These are phyloP conservation scores for Hydractinia symbiolongicarpus DNA, from an alignment of 30 jellyfish, hydroid and myxozoan genomes.

Conservation along the genomic window DNA sequence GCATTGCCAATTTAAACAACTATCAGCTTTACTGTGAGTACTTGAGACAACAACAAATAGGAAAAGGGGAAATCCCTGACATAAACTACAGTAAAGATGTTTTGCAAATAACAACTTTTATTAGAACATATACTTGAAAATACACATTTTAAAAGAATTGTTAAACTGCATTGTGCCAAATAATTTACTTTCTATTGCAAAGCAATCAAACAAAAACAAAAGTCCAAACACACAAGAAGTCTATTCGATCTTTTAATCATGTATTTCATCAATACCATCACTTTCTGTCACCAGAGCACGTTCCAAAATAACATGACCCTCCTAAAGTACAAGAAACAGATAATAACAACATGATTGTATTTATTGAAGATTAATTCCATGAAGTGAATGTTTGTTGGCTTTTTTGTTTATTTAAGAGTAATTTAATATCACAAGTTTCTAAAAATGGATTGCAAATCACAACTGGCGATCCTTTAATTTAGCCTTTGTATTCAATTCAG, in stretches of 20 bases:
- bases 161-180: background rate
- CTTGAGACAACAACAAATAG: no score
- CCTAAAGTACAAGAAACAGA: slow-evolving; percentile 35
- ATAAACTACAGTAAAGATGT: no score
- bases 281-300: slow-evolving; percentile 96
- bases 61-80: no score
- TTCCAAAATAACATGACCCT: slow-evolving; percentile 89
- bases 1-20: no score
- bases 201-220: background rate
- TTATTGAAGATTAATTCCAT: no score
- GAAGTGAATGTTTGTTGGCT: no score
- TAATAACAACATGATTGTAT: background rate
- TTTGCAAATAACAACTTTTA: background rate
- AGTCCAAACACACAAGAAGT: background rate
- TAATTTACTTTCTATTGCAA: background rate
- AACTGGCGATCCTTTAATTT: no score
- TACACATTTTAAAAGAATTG: background rate
- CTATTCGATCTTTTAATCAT: slow-evolving; percentile 27
- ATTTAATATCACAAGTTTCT: no score
- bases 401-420: no score
- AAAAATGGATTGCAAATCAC: no score
- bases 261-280: slow-evolving; percentile 88
- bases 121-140: background rate
- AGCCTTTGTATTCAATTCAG: no score
- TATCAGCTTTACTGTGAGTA: no score